Conservation (phyloP, 2,888 invertebrate species). For the Drosophila fulvimacula region DNA sequence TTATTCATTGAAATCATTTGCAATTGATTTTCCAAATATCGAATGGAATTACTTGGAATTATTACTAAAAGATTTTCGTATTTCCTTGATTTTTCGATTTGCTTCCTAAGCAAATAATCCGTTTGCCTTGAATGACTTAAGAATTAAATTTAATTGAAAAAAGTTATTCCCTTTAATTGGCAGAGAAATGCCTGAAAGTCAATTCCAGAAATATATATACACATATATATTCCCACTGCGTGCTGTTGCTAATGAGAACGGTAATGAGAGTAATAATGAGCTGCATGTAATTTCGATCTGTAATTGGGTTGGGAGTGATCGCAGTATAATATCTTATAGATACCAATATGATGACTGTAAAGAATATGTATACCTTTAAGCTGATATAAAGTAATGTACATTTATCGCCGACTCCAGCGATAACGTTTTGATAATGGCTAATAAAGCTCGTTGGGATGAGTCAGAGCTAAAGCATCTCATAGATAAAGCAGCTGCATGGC, state of each 20-base stretch:
- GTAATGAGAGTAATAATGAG: conserved; percentile 35
- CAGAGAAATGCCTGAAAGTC: conserved; percentile 22
- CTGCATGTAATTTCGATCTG: conserved; percentile 11
- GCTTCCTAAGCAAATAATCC: conserved; percentile 6
- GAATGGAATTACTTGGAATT: not conserved
- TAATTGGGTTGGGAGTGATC: conserved; percentile 27
- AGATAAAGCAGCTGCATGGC: conserved; percentile 75
- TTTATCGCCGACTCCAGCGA: conserved; percentile 29
- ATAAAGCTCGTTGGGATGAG: conserved; percentile 42
- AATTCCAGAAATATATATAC: conserved; percentile 4
- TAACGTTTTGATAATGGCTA: conserved; percentile 24
- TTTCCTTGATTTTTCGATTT: not conserved
- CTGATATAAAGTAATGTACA: not conserved
- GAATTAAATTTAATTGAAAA: conserved; percentile 20
- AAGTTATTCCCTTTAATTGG: conserved; percentile 16
- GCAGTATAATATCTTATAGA: conserved; percentile 12
- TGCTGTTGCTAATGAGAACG: conserved; percentile 16
- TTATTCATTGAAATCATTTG: not conserved
- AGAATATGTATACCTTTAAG: not conserved
- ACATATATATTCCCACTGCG: conserved; percentile 24
- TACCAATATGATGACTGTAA: conserved; percentile 2
- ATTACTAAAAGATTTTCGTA: not conserved
- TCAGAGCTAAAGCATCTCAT: conserved; percentile 67
- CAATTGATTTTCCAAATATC: not conserved
- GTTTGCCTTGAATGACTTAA: conserved; percentile 10